Percentiles rank a stretch among this genome's conserved stretches.
These are phyloP conservation scores for Strigamia transsilvanica DNA, from an alignment of 2,888 invertebrate genomes.

Conservation along the genomic window DNA sequence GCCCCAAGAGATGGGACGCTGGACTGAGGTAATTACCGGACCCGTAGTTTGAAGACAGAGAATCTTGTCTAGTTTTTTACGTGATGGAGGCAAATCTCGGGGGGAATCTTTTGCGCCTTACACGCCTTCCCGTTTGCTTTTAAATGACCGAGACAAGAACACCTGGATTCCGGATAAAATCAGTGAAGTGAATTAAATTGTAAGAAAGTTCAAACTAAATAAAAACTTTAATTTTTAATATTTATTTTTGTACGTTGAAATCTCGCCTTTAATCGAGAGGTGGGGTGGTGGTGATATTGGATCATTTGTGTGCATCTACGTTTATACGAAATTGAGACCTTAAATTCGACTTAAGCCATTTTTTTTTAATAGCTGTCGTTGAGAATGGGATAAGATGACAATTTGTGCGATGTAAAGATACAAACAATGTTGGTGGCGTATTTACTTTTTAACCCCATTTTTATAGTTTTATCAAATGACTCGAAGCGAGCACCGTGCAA, in stretches of 20 bases:
- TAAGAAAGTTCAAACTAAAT: not conserved
- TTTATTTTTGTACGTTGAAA: not conserved
- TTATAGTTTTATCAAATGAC: conserved; percentile 40
- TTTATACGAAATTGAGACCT: not conserved
- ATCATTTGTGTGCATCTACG: not conserved
- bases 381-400: conserved; percentile 28
- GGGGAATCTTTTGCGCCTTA: conserved; percentile 33
- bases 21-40: conserved; percentile 44
- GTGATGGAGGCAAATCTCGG: conserved; percentile 43
- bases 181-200: not conserved
- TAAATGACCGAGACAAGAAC: conserved; percentile 32
- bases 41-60: conserved; percentile 41
- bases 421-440: conserved; percentile 37
- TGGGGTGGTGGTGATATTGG: not conserved
- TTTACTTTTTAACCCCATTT: conserved; percentile 48
- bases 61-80: conserved; percentile 33
- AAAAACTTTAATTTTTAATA: not conserved
- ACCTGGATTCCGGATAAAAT: conserved; percentile 35
- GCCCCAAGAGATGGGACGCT: conserved; percentile 31
- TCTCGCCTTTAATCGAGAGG: not conserved
- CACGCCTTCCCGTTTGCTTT: conserved; percentile 1
- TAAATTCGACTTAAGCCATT: conserved; percentile 11
- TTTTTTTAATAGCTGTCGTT: conserved; percentile 1
- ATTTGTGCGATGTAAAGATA: conserved; percentile 42
- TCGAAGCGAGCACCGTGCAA: conserved; percentile 1